These are phyloP conservation scores for Hylomyscus alleni DNA, from an alignment of 2,797 vertebrate species.

Conservation along the genomic window DNA sequence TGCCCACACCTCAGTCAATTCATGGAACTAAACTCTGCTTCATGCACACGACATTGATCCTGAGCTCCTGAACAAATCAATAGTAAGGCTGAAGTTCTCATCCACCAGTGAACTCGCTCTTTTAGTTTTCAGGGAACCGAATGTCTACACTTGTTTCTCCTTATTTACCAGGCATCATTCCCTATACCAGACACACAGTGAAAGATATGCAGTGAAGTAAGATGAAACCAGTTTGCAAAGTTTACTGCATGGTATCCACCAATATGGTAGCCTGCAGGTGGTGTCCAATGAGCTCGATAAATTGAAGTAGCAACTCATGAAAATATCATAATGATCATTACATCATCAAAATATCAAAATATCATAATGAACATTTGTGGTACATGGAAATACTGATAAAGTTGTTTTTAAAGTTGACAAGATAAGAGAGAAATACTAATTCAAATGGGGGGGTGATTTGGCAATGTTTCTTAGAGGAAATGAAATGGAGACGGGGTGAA, in stretches of 20 bases:
- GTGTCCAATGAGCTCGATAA: background rate
- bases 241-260: background rate
- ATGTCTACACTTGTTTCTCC: background rate
- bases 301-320: background rate
- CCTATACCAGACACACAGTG: background rate
- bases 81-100: background rate
- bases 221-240: background rate
- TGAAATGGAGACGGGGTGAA: conserved; percentile 63
- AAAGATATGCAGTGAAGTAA: background rate
- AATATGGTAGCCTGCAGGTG: background rate
- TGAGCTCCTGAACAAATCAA: background rate
- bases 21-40: too few relatives aligned
- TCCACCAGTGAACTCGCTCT: background rate
- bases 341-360: too few relatives aligned
- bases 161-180: background rate
- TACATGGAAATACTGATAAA: background rate
- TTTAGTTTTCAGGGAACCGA: background rate
- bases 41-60: background rate
- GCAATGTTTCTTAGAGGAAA: conserved; percentile 41
- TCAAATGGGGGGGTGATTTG: conserved; percentile 48
- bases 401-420: conserved; percentile 23
- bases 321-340: background rate
- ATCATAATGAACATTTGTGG: background rate
- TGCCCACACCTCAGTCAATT: background rate
- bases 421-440: conserved; percentile 40